These are phyloP conservation scores for Plodia interpunctella DNA, from an alignment of 1,140 invertebrate species.

Conservation along the genomic window DNA sequence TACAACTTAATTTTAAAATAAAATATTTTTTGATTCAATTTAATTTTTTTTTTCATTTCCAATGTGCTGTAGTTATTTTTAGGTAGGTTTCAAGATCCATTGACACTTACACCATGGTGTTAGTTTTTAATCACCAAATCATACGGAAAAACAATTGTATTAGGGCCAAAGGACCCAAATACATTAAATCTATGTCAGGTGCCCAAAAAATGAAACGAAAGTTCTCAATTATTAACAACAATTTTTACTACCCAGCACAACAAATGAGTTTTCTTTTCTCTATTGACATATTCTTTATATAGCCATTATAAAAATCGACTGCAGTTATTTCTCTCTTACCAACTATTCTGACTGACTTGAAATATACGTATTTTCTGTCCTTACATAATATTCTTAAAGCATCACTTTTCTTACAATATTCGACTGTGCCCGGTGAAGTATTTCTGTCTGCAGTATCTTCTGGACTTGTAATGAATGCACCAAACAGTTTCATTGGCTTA, in stretches of 20 bases:
- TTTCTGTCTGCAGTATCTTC: constrained; percentile 23
- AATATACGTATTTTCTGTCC: constrained; percentile 77
- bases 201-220: not conserved
- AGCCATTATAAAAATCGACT: constrained; percentile 83
- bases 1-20: too few relatives aligned
- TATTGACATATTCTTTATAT: constrained; percentile 73
- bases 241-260: not conserved
- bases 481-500: constrained; percentile 79
- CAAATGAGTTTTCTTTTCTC: constrained; percentile 39
- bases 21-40: too few relatives aligned
- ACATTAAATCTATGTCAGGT: too few relatives aligned
- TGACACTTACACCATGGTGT: too few relatives aligned
- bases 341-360: constrained; percentile 78
- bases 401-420: constrained; percentile 75
- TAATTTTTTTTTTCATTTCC: too few relatives aligned
- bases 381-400: constrained; percentile 79
- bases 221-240: not conserved
- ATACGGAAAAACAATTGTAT: too few relatives aligned
- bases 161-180: too few relatives aligned
- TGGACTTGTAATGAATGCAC: constrained; percentile 62
- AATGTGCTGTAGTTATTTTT: too few relatives aligned
- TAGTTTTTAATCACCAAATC: too few relatives aligned
- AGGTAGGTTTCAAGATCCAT: too few relatives aligned
- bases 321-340: constrained; percentile 80
- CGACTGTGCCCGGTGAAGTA: constrained; percentile 64